These are phyloP conservation scores for Nesometra sesokonis DNA, from an alignment of 35 echinoderm and acorn worm genomes.

Conservation along the genomic window DNA sequence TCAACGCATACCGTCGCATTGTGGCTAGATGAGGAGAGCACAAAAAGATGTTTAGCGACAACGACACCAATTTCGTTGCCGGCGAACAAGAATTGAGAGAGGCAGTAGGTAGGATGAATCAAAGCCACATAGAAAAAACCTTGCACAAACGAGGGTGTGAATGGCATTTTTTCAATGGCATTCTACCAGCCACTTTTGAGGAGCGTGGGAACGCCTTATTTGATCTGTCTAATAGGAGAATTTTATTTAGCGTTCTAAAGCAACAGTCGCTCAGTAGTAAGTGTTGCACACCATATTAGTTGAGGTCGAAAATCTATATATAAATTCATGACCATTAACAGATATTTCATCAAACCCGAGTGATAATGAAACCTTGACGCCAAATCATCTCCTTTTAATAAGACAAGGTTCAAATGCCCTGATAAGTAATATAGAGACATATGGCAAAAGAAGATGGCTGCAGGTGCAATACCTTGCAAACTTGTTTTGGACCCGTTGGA, in stretches of 20 bases:
- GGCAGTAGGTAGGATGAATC: neutral
- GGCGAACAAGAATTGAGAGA: neutral
- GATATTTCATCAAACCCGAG: no score
- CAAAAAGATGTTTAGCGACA: neutral
- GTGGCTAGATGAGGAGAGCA: conserved; percentile 13
- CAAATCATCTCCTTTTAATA: neutral
- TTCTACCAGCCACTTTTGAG: neutral
- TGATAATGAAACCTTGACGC: no score
- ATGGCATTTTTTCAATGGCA: conserved; percentile 13
- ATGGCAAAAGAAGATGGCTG: conserved; percentile 44
- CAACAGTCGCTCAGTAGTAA: no score
- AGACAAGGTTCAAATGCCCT: conserved; percentile 5
- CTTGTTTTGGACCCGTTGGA: conserved; percentile 39
- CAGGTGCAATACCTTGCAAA: conserved; percentile 39
- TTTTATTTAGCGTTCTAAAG: neutral
- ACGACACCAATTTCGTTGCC: neutral
- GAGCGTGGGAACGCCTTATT: neutral
- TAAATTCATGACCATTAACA: no score
- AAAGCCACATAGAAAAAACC: neutral
- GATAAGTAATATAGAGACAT: conserved; percentile 6
- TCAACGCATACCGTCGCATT: neutral
- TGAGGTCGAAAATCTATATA: no score
- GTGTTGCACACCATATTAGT: no score
- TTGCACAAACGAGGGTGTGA: neutral
- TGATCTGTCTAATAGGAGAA: neutral